Base-by-base conservation (phyloP, 1,140 invertebrate species). In the Anthonomus grandis region DNA sequence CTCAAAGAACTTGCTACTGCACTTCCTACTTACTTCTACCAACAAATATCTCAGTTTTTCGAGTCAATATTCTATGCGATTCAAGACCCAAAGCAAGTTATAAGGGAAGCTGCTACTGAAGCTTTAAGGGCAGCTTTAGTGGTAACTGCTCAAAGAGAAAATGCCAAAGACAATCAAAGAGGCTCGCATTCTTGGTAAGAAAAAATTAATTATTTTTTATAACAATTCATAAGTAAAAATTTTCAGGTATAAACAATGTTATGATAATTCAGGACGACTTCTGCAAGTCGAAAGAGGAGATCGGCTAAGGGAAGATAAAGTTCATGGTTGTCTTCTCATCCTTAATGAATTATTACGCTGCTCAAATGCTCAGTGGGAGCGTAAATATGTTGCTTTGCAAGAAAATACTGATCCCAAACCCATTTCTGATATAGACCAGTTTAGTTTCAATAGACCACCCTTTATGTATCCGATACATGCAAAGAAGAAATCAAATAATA, bases 21-120 rank as follows among this genome's bases (percentile, higher is more conserved):
- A 10, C 93, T 96, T 76, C 95, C 95, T 2, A 97, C 95, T 12
- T 97, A 96, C 74, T 99, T 99, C 74, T 98, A 97, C 72, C 95
- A 98, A 76, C 93, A 97, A 81, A 92, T 97, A 0, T 91, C 91
- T 13, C 87, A 87, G 41, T 98, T 98, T 74, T 98, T 98, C 74
- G 95, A 98, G 57, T 81, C 91, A 27, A 97, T 98, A 55, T 95
- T 98, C 64, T 89, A 89, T 66, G 92, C 93, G 2, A 84, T 98
- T 23, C 83, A 89, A 53, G 95, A 98, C 77, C 86, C 91, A 0
- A 97, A 97, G 76, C 84, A 90, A n/a, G 82, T 85, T 12, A 92
- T 98, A 55, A 78, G 96, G 44, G 93, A 98, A 74, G 87, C 87
- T 4, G 95, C 94, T 6, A 92, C 93, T 0, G 91, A 94, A 67